Evolutionary conservation across 37 sponge, comb jelly and placozoan species (phyloP).

Genomic region (Amphimedon queenslandica): DNA sequence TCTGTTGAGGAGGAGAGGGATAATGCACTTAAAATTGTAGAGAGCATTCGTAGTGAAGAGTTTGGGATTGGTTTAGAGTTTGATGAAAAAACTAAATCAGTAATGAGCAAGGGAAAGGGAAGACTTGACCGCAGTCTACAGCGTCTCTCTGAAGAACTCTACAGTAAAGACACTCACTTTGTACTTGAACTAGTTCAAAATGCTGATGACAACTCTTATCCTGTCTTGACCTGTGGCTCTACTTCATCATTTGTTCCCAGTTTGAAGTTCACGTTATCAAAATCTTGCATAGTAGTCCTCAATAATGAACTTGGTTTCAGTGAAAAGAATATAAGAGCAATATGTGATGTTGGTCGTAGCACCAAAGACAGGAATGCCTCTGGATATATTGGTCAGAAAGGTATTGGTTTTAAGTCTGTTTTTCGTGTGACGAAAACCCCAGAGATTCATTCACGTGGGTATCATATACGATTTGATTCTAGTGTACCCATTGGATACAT

Average conservation of each 20-base stretch:
- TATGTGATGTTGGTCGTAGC: constrained; percentile 65
- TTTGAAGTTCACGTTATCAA: constrained; percentile 40
- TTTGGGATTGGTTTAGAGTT: constrained; percentile 58
- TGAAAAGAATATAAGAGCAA: constrained; percentile 56
- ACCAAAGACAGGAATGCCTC: constrained; percentile 49
- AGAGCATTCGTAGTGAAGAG: constrained; percentile 40
- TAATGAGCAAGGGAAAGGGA: constrained; percentile 36
- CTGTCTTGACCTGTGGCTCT: not conserved
- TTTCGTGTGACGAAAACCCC: constrained; percentile 62
- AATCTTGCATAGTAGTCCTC: constrained; percentile 17
- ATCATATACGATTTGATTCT: constrained; percentile 53
- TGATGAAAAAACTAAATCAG: constrained; percentile 13
- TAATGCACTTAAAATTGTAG: constrained; percentile 9
- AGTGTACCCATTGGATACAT: constrained; percentile 67
- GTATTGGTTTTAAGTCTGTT: constrained; percentile 73
- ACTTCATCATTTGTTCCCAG: constrained; percentile 17
- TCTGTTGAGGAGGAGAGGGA: no score
- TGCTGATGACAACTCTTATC: constrained; percentile 68
- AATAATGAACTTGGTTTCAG: constrained; percentile 68
- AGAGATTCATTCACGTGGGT: constrained; percentile 56
- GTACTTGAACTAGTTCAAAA: constrained; percentile 70
- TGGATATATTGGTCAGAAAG: constrained; percentile 74
- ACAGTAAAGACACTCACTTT: constrained; percentile 77
- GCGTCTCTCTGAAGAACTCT: constrained; percentile 61
- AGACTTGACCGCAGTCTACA: constrained; percentile 53